Evolutionary conservation across 2,797 vertebrate species (phyloP).

Genomic region (Mus caroli): DNA sequence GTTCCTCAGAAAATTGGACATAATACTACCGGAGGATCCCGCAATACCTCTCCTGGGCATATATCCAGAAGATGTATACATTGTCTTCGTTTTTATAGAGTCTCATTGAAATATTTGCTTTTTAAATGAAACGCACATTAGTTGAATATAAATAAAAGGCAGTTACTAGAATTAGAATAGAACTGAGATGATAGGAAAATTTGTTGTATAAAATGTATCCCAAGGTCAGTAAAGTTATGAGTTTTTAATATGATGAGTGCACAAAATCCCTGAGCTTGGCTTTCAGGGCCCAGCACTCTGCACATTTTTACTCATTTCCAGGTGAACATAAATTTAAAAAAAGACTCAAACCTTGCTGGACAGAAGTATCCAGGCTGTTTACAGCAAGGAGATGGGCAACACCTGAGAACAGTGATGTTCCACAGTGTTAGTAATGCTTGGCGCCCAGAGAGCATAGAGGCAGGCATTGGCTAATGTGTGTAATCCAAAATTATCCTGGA

Average conservation of each 20-base stretch:
- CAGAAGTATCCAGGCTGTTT: neutral
- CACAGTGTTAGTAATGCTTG: neutral
- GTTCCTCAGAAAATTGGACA: too few species aligned
- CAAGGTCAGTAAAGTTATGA: neutral
- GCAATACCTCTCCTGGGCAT: too few species aligned
- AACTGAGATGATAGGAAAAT: neutral
- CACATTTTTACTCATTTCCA: slow-evolving; percentile 12
- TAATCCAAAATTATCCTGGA: slow-evolving; percentile 14
- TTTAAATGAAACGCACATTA: slow-evolving; percentile 22
- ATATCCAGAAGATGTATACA: too few species aligned
- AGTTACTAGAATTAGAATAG: slow-evolving; percentile 1
- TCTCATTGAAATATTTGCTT: neutral
- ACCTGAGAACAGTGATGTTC: neutral
- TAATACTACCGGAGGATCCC: too few species aligned
- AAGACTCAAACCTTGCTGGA: neutral
- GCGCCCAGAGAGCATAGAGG: neutral
- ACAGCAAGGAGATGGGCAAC: neutral
- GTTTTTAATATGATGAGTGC: neutral
- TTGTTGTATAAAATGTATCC: neutral
- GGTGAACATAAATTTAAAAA: neutral
- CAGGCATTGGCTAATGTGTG: slow-evolving; percentile 16
- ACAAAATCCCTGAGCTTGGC: neutral
- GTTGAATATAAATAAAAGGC: slow-evolving; percentile 37
- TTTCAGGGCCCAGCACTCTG: neutral
- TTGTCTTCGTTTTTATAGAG: slow-evolving; percentile 1